Evolutionary conservation across 2,797 vertebrate species (phyloP).

Genomic region (Pipistrellus kuhlii): DNA sequence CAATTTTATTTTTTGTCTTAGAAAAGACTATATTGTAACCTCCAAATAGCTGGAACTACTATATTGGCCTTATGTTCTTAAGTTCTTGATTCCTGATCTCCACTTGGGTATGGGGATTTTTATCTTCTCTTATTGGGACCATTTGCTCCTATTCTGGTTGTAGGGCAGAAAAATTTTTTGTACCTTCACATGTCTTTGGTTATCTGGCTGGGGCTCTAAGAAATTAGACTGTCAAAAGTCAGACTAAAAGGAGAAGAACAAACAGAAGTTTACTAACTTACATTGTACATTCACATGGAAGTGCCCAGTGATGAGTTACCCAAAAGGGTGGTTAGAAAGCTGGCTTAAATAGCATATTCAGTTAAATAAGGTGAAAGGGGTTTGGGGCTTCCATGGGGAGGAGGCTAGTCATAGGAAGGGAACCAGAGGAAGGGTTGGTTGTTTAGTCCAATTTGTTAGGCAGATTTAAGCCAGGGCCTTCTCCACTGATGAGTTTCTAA

Average conservation of each 20-base stretch:
- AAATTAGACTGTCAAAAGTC: not conserved
- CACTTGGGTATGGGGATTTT: not conserved
- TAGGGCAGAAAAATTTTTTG: not conserved
- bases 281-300: not conserved
- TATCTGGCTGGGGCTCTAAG: not conserved
- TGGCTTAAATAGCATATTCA: not conserved
- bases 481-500: not conserved
- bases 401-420: not conserved
- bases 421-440: not conserved
- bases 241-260: not conserved
- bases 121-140: not conserved
- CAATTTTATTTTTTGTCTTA: not conserved
- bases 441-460: not conserved
- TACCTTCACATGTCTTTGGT: not conserved
- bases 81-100: not conserved
- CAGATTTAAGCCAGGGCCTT: not conserved
- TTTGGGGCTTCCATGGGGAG: not conserved
- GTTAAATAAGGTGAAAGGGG: not conserved
- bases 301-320: not conserved
- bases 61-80: not conserved
- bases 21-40: not conserved
- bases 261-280: not conserved
- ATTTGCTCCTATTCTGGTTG: not conserved
- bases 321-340: not conserved
- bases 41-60: not conserved